Base-by-base conservation (phyloP, 2,888 invertebrate genomes). In the Lycophotia porphyrea region DNA sequence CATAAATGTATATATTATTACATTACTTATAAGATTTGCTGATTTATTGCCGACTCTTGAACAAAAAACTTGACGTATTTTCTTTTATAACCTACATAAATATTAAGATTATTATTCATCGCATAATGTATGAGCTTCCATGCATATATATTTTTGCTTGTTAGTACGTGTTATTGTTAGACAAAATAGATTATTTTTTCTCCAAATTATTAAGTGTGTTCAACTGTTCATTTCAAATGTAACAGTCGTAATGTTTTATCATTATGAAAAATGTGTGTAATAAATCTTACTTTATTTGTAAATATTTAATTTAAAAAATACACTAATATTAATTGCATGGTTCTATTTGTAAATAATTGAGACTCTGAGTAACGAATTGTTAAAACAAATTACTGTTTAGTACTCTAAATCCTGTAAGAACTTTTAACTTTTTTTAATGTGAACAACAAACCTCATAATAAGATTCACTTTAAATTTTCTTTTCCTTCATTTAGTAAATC, bases 101-200 rank as follows among this genome's bases (percentile, higher is more conserved):
- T 61, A 82, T 79, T 73, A 84, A 71, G 63, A 76, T 82, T 81
- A 84, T 82, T 86, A 85, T 80, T 83, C 81, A 75, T 47, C 18
- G 42, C 60, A 72, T 81, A 78, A 84, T 81, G 61, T 78, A 86
- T 78, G 78, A 76, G 66, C 27, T 66, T 63, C 55, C 78, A 78
- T 74, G 77, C 72, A 86, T 83, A 74, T 24, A 71, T 76, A 73
- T 74, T 64, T 77, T 58, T 64, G 47, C 70, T 77, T 79, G 74
- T 85, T 84, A 79, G 55, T 78, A 65, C 65, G 42, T 78, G 68
- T 74, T 80, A 76, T 80, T 76, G 70, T 77, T 65, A 21, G 65
- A 78, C 52, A 66, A 74, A 84, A 82, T 75, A 67, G 52, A 77
- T 78, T 52, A 71, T 18, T 71, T 71, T 80, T 72, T 80, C 55